Conservation (phyloP, 2,888 invertebrate genomes). For the Cyclophora punctaria region DNA sequence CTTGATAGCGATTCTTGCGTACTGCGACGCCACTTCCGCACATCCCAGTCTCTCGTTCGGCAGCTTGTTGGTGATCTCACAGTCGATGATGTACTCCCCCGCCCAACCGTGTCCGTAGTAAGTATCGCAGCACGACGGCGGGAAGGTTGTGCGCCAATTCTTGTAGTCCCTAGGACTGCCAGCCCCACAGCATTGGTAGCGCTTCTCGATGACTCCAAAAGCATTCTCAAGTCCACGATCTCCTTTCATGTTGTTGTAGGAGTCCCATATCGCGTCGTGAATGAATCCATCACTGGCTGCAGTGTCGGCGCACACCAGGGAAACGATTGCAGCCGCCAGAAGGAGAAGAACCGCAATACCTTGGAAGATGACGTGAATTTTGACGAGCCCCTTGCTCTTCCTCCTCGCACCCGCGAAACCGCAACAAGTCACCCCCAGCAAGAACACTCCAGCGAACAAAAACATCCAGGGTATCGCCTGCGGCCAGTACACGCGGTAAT, state of each 20-base stretch:
- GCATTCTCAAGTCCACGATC: slow-evolving; percentile 35
- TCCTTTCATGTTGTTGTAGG: slow-evolving; percentile 45
- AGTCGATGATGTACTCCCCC: slow-evolving; percentile 47
- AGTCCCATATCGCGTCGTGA: slow-evolving; percentile 60
- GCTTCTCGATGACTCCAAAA: slow-evolving; percentile 50
- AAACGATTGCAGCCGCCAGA: slow-evolving; percentile 38
- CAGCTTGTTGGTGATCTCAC: slow-evolving; percentile 56
- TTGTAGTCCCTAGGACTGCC: slow-evolving; percentile 59
- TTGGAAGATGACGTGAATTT: slow-evolving; percentile 38
- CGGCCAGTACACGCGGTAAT: slow-evolving; percentile 64
- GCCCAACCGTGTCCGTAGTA: slow-evolving; percentile 56
- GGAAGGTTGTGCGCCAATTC: slow-evolving; percentile 53
- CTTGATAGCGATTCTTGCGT: slow-evolving; percentile 48
- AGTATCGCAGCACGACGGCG: slow-evolving; percentile 58
- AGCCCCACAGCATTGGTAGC: slow-evolving; percentile 61
- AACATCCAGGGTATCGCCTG: slow-evolving; percentile 66
- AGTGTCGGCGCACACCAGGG: slow-evolving; percentile 51
- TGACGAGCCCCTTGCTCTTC: slow-evolving; percentile 38
- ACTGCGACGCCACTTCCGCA: slow-evolving; percentile 48
- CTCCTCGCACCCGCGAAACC: slow-evolving; percentile 51
- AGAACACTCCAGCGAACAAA: slow-evolving; percentile 45
- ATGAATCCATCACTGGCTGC: slow-evolving; percentile 51
- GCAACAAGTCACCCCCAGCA: slow-evolving; percentile 44
- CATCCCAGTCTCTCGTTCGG: slow-evolving; percentile 64
- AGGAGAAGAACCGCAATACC: slow-evolving; percentile 37